Evolutionary conservation across 2,888 invertebrate genomes (phyloP).

Genomic region (Melanostoma scalare): DNA sequence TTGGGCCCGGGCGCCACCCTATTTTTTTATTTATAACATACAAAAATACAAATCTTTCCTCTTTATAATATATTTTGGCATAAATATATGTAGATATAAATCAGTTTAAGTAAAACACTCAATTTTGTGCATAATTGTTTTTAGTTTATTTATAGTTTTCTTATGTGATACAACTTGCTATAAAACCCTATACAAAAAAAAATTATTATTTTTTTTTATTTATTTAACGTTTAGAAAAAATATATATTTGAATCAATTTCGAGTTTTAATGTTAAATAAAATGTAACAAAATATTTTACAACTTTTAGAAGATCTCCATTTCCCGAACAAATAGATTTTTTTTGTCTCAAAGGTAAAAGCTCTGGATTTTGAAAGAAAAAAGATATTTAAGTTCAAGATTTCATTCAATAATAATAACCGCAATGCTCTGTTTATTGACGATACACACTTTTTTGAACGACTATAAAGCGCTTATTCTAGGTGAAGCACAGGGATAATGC

Average conservation of each 20-base stretch:
- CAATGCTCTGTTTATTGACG: neutral
- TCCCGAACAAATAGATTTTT: too few relatives aligned
- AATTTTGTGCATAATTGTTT: neutral
- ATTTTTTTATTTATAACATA: too few relatives aligned
- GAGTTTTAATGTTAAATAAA: neutral
- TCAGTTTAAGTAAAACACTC: neutral
- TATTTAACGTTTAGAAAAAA: neutral
- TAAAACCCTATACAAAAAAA: slow-evolving; percentile 18
- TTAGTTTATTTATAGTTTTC: neutral
- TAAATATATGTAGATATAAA: neutral
- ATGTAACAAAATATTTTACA: too few relatives aligned
- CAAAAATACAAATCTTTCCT: too few relatives aligned
- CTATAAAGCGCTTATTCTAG: neutral
- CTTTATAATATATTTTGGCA: too few relatives aligned
- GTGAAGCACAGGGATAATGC: too few relatives aligned
- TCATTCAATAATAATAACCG: too few relatives aligned
- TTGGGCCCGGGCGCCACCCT: too few relatives aligned
- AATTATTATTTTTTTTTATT: slow-evolving; percentile 9
- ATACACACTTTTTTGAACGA: slow-evolving; percentile 15
- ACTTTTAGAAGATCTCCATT: too few relatives aligned
- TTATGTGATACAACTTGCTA: slow-evolving; percentile 4
- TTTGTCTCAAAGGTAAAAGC: too few relatives aligned
- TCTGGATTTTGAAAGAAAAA: too few relatives aligned
- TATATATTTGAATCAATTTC: slow-evolving; percentile 4
- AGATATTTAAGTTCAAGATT: too few relatives aligned